Conservation (phyloP, 1,140 invertebrate genomes). For the Protaetia brevitarsis region DNA sequence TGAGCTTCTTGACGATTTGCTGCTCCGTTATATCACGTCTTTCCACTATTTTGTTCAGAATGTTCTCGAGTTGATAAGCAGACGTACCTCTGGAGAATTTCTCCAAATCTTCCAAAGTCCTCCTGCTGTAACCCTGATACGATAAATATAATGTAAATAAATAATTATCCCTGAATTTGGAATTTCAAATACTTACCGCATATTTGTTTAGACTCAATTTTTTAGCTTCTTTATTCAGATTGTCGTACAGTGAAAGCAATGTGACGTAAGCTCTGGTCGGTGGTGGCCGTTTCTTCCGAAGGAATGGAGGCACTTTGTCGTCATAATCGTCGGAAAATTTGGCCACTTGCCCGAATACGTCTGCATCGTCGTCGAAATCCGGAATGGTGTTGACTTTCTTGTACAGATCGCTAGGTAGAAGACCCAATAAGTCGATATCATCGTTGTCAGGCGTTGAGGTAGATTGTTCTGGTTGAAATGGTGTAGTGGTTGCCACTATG, state of each 20-base stretch:
- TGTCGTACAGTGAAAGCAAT: slow-evolving; percentile 55
- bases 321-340: slow-evolving; percentile 41
- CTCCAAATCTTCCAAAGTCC: slow-evolving; percentile 50
- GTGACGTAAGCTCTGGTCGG: slow-evolving; percentile 49
- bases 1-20: slow-evolving; percentile 54
- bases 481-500: not conserved
- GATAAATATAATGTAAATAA: not conserved
- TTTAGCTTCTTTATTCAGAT: slow-evolving; percentile 57
- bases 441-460: not conserved
- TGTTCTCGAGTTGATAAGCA: slow-evolving; percentile 50
- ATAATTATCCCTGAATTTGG: not conserved
- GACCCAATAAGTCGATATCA: slow-evolving; percentile 36
- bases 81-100: slow-evolving; percentile 52
- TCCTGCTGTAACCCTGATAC: slow-evolving; percentile 54
- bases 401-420: slow-evolving; percentile 32
- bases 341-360: slow-evolving; percentile 32
- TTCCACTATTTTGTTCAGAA: slow-evolving; percentile 53
- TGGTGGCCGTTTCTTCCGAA: slow-evolving; percentile 39
- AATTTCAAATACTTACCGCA: slow-evolving; percentile 47
- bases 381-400: slow-evolving; percentile 33
- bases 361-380: slow-evolving; percentile 27
- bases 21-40: slow-evolving; percentile 52
- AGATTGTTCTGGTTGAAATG: not conserved
- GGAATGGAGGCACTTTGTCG: slow-evolving; percentile 35
- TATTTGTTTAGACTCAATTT: slow-evolving; percentile 54